Base-by-base conservation (phyloP, 2,888 invertebrate species). In the Seira musarum region DNA sequence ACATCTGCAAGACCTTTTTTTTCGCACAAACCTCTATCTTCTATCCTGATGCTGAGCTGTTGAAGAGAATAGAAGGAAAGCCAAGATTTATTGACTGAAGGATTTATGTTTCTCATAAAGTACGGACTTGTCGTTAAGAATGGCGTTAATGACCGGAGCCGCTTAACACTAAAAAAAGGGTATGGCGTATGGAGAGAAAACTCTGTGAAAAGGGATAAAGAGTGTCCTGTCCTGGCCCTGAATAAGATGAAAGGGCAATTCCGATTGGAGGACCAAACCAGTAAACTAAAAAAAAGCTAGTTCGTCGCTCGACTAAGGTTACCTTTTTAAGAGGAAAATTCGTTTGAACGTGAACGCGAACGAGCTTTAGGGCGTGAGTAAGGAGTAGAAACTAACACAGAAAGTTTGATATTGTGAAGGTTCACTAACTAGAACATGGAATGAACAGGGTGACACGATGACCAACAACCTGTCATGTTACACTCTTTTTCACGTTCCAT, bases 131-230 rank as follows among this genome's bases (percentile, higher is more conserved):
- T 85, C 85, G 83, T 85, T 85, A 83, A 82, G 82, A 78, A 82
- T 85, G 83, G 85, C 85, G 85, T 85, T 85, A 85, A 85, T 85
- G 85, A 83, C 82, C 80, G 66, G 80, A 81, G 81, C 78, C 82
- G 82, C 82, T 83, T 83, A 83, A 82, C 82, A 82, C 81, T 68
- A 69, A 68, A 72, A 75, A 67, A 72, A 72, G 30, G 60, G n/a
- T 57, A 21, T 25, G 3, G 40, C 46, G n/a, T 22, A 21, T 17
- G 8, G 6, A 30, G 3, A 13, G 21, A 61, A 17, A 21, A 10
- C 2, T 10, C 17, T 17, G 13, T 24, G 15, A 60, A 17, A 13
- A 60, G 57, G 66, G 65, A 65, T 60, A 66, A 74, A 64, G n/a
- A n/a, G n/a, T n/a, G n/a, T n/a, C n/a, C n/a, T n/a, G n/a, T n/a